These are phyloP conservation scores for Stichopus horrens DNA, from an alignment of 53 echinoderm and acorn worm genomes.

Conservation along the genomic window DNA sequence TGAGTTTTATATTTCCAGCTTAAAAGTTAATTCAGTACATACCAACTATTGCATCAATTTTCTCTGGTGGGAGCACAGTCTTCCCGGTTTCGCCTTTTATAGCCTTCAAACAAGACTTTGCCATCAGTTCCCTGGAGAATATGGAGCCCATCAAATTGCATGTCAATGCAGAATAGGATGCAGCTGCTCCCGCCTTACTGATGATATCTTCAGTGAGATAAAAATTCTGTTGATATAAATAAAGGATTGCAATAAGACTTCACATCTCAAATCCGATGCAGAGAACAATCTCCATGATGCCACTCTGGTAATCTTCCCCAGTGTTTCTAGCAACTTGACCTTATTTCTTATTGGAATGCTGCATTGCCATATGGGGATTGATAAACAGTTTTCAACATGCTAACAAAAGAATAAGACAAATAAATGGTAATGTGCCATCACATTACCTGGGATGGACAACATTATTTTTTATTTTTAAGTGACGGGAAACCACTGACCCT, in stretches of 20 bases:
- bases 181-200: conserved; percentile 14
- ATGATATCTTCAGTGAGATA: not conserved
- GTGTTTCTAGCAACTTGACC: conserved; percentile 5
- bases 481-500: too few relatives aligned
- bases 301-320: not conserved
- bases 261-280: not conserved
- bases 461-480: too few relatives aligned
- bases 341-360: conserved; percentile 2
- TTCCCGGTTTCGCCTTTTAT: conserved; percentile 1
- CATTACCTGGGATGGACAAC: too few relatives aligned
- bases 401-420: too few relatives aligned
- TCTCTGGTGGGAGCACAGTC: conserved; percentile 9
- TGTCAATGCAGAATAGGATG: not conserved
- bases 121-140: conserved; percentile 1
- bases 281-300: not conserved
- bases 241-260: conserved; percentile 3
- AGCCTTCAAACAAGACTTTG: not conserved
- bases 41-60: not conserved
- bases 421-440: too few relatives aligned
- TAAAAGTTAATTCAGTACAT: not conserved
- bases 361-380: not conserved
- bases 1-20: too few relatives aligned
- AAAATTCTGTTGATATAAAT: conserved; percentile 12
- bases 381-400: not conserved
- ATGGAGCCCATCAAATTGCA: conserved; percentile 8